Evolutionary conservation across 2,113 vertebrate genomes (phyloP).

Genomic region (Clarias macrocephalus): DNA sequence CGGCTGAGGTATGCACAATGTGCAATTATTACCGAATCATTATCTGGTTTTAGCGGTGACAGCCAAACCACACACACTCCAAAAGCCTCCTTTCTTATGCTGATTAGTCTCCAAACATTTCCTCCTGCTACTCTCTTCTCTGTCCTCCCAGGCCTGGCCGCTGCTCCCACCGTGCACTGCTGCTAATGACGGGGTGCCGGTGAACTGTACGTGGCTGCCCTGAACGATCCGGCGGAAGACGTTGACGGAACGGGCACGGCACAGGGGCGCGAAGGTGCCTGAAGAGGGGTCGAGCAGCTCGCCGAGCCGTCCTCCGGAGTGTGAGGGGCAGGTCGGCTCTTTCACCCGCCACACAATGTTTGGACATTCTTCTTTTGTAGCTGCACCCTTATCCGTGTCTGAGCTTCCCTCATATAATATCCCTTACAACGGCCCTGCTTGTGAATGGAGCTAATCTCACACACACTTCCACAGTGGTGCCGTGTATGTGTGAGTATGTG

Average conservation of each 20-base stretch:
- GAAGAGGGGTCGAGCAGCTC: conserved; percentile 49
- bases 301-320: conserved; percentile 36
- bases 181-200: conserved; percentile 35
- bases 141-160: conserved; percentile 61
- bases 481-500: conserved; percentile 26
- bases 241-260: conserved; percentile 73
- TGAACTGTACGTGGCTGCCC: conserved; percentile 78
- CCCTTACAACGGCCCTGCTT: conserved; percentile 48
- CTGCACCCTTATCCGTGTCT: conserved; percentile 62
- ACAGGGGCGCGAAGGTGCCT: conserved; percentile 34
- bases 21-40: conserved; percentile 90
- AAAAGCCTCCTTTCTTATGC: conserved; percentile 89
- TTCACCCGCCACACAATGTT: conserved; percentile 62
- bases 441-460: conserved; percentile 66
- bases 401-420: conserved; percentile 58
- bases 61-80: conserved; percentile 84
- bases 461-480: conserved; percentile 48
- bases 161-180: conserved; percentile 82
- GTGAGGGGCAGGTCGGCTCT: conserved; percentile 53
- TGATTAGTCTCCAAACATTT: conserved; percentile 90
- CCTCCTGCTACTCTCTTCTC: conserved; percentile 79
- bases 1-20: conserved; percentile 89
- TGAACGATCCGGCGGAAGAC: conserved; percentile 76
- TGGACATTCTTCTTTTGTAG: conserved; percentile 65
- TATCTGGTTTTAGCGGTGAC: conserved; percentile 90